Base-by-base conservation (phyloP, 1,140 invertebrate species). In the Pseudomyrmex flavicornis region DNA sequence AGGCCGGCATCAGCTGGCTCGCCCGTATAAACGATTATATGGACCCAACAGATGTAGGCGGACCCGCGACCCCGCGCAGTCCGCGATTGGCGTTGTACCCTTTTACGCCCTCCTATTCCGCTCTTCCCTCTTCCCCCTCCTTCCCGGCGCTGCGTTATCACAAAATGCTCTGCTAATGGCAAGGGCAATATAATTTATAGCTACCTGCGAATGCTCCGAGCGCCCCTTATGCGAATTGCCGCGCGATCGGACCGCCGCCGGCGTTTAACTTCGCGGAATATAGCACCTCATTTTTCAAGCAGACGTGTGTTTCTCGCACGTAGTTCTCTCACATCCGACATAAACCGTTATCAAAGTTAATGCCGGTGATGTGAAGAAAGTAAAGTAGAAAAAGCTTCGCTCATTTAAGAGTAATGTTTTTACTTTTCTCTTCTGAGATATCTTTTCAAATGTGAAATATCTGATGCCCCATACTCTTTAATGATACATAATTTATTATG, bases 21-120 rank as follows among this genome's bases (percentile, higher is more conserved):
- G 92, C 90, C 91, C 92, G 92, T 94, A 94, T 94, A 94, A 94
- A 94, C 93, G 94, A 93, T 94, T 93, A 93, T 91, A 92, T 94
- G 93, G 93, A 91, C 90, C 92, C 92, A 94, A 94, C 94, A 94
- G 94, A 94, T 94, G 93, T 94, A 94, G 93, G 93, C 93, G 92
- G 91, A 91, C 87, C 82, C 85, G 85, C 80, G 83, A 83, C 83
- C 90, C 84, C 83, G 85, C 82, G 79, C 70, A 76, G 70, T 87
- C 73, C 86, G 87, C 88, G 87, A 90, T 90, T 87, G 89, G 86
- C 85, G 85, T 91, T 90, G 86, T 90, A 90, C 88, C 82, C 89
- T 90, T 91, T 91, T 88, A 90, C 85, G 82, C 89, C 75, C 63
- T 85, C 75, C 56, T 69, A 68, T 75, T 44, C 59, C 10, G 7